Conservation (phyloP, 2,113 vertebrate species). For the Pseudorectes ferrugineus region DNA sequence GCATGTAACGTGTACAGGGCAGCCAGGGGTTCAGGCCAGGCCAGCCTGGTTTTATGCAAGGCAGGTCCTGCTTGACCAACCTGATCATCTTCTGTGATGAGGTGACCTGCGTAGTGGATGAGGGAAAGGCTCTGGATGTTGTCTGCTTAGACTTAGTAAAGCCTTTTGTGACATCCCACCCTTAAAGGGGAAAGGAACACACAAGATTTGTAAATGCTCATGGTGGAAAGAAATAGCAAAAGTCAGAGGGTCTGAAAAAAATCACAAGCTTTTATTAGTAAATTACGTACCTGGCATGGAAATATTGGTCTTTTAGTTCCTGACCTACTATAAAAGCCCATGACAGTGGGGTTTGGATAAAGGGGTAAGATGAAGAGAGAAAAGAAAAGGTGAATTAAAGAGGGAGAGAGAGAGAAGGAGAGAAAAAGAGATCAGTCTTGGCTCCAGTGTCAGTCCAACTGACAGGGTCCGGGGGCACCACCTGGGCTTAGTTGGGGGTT, state of each 20-base stretch:
- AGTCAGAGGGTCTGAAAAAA: background rate
- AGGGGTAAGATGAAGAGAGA: background rate
- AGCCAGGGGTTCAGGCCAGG: background rate
- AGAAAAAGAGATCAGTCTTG: background rate
- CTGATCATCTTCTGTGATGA: background rate
- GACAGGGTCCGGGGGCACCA: rapidly evolving
- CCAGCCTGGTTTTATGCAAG: background rate
- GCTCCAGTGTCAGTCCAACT: background rate
- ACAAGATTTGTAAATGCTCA: rapidly evolving
- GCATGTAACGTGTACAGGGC: background rate
- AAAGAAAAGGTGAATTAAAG: background rate
- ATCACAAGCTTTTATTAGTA: background rate
- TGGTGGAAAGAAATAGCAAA: background rate
- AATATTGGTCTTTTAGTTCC: background rate
- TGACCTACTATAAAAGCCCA: background rate
- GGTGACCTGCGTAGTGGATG: background rate
- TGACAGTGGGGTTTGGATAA: background rate
- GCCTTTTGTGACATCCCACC: background rate
- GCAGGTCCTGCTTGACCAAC: background rate
- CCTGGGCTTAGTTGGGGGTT: background rate
- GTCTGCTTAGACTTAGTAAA: background rate
- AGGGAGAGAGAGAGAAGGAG: background rate
- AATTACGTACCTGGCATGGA: background rate
- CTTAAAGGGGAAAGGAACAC: background rate
- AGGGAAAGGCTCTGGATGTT: background rate